Base-by-base conservation (phyloP, 1,140 invertebrate genomes). In the Pseudomyrmex flavicornis region DNA sequence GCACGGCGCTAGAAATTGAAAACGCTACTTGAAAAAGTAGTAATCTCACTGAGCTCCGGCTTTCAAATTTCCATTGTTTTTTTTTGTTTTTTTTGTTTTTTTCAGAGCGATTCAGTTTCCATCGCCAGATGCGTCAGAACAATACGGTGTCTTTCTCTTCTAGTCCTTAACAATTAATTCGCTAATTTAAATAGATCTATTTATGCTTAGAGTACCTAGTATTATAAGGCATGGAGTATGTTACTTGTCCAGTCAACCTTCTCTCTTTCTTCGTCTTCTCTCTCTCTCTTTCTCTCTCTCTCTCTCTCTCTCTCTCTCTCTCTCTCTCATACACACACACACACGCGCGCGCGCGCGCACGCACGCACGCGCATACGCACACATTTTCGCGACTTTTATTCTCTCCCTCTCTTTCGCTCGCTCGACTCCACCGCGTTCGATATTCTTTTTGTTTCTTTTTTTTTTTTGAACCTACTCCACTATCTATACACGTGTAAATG, bases 171-270 rank as follows among this genome's bases (percentile, higher is more conserved):
- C 22, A 46, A 82, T 85, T 69, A 82, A 85, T 73, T 82, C 35
- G 63, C 90, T 91, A 92, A 79, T 90, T 35, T 90, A 89, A 89
- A 90, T 91, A 90, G 84, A 83, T 91, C 91, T 92, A 92, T 87
- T 89, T 93, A 93, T 88, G 86, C 89, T 92, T 91, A 92, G 80
- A 92, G 92, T 91, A 92, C 91, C 92, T 93, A 93, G 92, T 91
- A 91, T 93, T 90, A 89, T 94, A 94, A 94, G 93, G 93, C 93
- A 94, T 94, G 93, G 92, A 94, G 92, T 93, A 93, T 93, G 91
- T 94, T 92, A 92, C 91, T 92, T 92, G 89, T 92, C 79, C 83
- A 87, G 82, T 87, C 76, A 72, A 80, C 17, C 54, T 48, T 75
- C 44, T 35, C 35, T 62, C 54, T 56, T 44, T 46, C 52, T 77